Evolutionary conservation across 2,113 vertebrate genomes (phyloP).

Genomic region (Thamnaconus septentrionalis): DNA sequence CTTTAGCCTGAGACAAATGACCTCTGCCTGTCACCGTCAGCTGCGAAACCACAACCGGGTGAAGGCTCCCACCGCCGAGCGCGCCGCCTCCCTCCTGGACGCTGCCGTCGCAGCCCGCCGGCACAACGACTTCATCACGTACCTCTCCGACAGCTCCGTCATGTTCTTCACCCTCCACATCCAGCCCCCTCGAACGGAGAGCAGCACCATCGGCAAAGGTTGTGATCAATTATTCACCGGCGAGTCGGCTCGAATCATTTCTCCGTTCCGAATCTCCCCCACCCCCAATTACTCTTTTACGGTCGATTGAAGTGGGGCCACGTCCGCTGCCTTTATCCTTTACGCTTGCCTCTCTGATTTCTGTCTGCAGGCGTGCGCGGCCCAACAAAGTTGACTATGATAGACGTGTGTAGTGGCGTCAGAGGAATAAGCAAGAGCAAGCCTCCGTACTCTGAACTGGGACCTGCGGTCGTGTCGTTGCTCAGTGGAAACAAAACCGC

Average conservation of each 20-base stretch:
- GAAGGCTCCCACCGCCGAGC: conserved; percentile 89
- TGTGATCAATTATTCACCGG: conserved; percentile 51
- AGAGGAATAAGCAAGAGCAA: conserved; percentile 81
- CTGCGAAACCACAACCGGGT: conserved; percentile 93
- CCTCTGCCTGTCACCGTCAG: conserved; percentile 61
- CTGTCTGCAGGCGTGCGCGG: conserved; percentile 85
- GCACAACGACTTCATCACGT: conserved; percentile 67
- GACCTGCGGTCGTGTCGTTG: conserved; percentile 88
- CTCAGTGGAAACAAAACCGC: conserved; percentile 91
- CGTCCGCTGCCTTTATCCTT: too few species aligned
- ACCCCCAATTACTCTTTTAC: too few species aligned
- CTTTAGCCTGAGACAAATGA: not conserved
- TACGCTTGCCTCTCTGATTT: conserved; percentile 1
- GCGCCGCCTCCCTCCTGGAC: conserved; percentile 91
- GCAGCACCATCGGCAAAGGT: conserved; percentile 84
- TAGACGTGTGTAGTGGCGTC: conserved; percentile 94
- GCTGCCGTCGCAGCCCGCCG: conserved; percentile 85
- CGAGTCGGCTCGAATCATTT: too few species aligned
- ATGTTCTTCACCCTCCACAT: conserved; percentile 98
- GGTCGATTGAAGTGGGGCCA: too few species aligned
- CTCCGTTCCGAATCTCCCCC: too few species aligned
- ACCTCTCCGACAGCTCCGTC: conserved; percentile 86
- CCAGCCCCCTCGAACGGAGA: conserved; percentile 93
- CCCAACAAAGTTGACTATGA: conserved; percentile 90
- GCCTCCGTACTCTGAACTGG: conserved; percentile 87